A percentile compares a stretch with the other conserved stretches of the same genome.
Conservation (phyloP, 2,797 vertebrate species). For the Sebastes elongatus region DNA sequence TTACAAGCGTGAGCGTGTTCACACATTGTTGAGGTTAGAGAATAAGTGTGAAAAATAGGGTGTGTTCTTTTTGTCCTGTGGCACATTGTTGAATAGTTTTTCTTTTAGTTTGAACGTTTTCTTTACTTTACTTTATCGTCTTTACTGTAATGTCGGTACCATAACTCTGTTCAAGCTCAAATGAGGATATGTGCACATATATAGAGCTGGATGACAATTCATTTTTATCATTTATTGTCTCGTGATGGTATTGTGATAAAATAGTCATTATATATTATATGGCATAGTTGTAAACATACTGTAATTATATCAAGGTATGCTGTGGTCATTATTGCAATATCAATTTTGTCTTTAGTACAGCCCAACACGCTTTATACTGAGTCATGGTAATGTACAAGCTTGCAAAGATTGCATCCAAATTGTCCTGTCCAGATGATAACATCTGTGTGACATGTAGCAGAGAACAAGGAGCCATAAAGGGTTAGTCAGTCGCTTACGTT, state of each 20-base stretch:
- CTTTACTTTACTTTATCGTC: background rate
- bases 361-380: background rate
- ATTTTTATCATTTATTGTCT: background rate
- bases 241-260: background rate
- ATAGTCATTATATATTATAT: background rate
- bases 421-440: background rate
- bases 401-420: slow-evolving; percentile 3
- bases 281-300: background rate
- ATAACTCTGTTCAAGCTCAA: background rate
- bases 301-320: background rate
- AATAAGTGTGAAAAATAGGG: background rate
- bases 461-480: background rate
- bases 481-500: background rate
- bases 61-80: slow-evolving; percentile 15
- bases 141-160: background rate
- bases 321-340: background rate
- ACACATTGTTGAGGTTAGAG: background rate
- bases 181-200: background rate
- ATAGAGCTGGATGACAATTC: background rate
- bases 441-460: background rate
- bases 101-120: background rate
- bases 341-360: background rate
- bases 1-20: slow-evolving; percentile 31
- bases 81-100: slow-evolving; percentile 21
- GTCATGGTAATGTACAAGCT: background rate